phyloP scores from a whole-genome alignment of 2,888 invertebrate genomes.

The Parnassius smintheus region DNA sequence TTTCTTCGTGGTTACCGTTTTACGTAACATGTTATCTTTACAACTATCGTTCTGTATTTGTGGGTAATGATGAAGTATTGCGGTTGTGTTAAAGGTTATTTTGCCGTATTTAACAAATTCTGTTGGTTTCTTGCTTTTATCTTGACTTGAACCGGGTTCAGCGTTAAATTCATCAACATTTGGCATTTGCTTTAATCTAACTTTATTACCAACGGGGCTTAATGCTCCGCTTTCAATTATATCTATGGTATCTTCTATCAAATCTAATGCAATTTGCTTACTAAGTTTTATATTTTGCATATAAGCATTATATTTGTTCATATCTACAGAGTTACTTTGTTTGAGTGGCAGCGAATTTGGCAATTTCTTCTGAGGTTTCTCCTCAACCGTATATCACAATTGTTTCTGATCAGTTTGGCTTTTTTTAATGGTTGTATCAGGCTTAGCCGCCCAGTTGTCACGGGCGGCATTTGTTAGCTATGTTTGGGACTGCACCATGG shows the following conservation, averaged over 20 bases:
- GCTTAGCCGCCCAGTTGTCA: constrained; percentile 64
- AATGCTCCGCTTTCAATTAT: constrained; percentile 49
- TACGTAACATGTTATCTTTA: constrained; percentile 26
- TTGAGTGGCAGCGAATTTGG: constrained; percentile 73
- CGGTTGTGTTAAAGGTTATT: constrained; percentile 74
- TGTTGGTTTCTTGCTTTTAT: constrained; percentile 51
- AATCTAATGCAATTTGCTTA: constrained; percentile 64
- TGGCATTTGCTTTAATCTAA: constrained; percentile 45
- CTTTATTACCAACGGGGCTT: constrained; percentile 37
- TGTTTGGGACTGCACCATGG: constrained; percentile 86
- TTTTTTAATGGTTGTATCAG: constrained; percentile 49
- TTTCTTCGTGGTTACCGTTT: constrained; percentile 48
- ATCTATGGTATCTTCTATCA: constrained; percentile 68
- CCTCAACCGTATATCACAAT: constrained; percentile 77
- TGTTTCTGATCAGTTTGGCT: constrained; percentile 56
- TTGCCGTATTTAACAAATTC: constrained; percentile 71
- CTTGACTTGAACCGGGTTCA: constrained; percentile 59
- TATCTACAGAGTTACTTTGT: constrained; percentile 71
- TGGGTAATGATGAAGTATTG: constrained; percentile 73
- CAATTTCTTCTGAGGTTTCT: constrained; percentile 61
- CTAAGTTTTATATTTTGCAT: constrained; percentile 69
- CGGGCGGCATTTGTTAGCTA: constrained; percentile 83
- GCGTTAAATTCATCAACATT: constrained; percentile 50
- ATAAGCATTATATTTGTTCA: constrained; percentile 70
- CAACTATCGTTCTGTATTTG: constrained; percentile 55